Conservation (phyloP, 2,888 invertebrate species). For the Sialis fuliginosa region DNA sequence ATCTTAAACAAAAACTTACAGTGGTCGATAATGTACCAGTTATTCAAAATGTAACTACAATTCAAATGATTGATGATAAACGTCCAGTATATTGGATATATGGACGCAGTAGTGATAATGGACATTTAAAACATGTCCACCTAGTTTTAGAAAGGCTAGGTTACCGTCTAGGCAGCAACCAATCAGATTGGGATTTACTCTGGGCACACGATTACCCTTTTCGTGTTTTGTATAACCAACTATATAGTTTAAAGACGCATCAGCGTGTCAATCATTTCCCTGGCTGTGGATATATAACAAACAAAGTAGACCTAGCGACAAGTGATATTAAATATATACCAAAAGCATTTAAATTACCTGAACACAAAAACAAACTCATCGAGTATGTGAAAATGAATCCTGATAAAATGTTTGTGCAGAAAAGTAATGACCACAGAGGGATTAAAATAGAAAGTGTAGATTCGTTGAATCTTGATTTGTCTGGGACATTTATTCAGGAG, state of each 20-base stretch:
- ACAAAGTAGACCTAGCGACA: constrained; percentile 78
- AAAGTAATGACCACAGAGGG: constrained; percentile 80
- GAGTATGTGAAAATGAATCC: constrained; percentile 48
- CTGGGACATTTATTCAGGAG: constrained; percentile 77
- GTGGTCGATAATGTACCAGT: neutral
- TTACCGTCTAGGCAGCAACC: constrained; percentile 36
- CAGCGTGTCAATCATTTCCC: constrained; percentile 89
- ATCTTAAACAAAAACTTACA: neutral
- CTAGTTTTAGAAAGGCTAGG: constrained; percentile 60
- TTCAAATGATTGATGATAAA: neutral
- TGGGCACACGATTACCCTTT: constrained; percentile 96
- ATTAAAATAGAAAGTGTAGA: constrained; percentile 55
- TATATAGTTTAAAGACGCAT: constrained; percentile 43
- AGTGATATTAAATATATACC: constrained; percentile 66
- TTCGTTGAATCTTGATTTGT: constrained; percentile 49
- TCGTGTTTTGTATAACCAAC: constrained; percentile 28
- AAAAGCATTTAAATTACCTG: constrained; percentile 72
- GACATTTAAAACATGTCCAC: constrained; percentile 65
- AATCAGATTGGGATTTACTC: constrained; percentile 62
- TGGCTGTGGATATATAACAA: constrained; percentile 82
- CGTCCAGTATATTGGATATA: constrained; percentile 38
- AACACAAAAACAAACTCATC: constrained; percentile 49
- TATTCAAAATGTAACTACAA: neutral
- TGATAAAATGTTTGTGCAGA: constrained; percentile 67
- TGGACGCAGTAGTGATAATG: constrained; percentile 38